Base-by-base conservation (phyloP, 2,888 invertebrate species). In the Entomobrya proxima region DNA sequence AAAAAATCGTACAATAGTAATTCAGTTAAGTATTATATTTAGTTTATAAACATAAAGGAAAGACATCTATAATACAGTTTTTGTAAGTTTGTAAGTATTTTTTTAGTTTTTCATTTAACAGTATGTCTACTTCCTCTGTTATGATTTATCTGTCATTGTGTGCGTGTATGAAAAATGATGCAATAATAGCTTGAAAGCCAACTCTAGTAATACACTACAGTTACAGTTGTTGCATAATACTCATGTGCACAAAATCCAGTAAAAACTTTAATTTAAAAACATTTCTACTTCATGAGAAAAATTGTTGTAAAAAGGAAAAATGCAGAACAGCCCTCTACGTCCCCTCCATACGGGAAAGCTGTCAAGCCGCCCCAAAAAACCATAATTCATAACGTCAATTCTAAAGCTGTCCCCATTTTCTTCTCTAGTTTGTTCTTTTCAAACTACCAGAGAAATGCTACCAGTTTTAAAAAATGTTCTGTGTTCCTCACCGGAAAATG, bases 301-400 rank as follows among this genome's bases (percentile, higher is more conserved):
- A 11, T 6, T 30, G 40, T 15, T n/a, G 24, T n/a, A 37, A 69
- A 58, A 55, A 13, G 55, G 15, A 72, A 80, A 79, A 69, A 55
- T 18, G 30, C 18, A 69, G 37, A 80, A 27, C 18, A 50, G 50
- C 52, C 44, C 9, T 44, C 24, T 69, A 27, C 52, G 32, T 67
- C 72, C 80, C 80, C 80, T 72, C 40, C 67, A 21, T 35, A 72
- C 58, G 72, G 35, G n/a, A 69, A 72, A 80, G 72, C 80, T 81
- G 81, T 81, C 81, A 74, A 55, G 82, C 50, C 74, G 47, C 55
- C 64, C 64, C 40, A 47, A 75, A 75, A 82, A 82, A 61, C 82
- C 82, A 82, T 82, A 82, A 75, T 82, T 82, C 82, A 82, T 75
- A 82, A 32, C 82, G 82, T 82, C 82, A 82, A 82, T 75, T 75